Percentiles rank a stretch among this genome's conserved stretches.
phyloP scores from a whole-genome alignment of 2,113 vertebrate species.

The human region DNA sequence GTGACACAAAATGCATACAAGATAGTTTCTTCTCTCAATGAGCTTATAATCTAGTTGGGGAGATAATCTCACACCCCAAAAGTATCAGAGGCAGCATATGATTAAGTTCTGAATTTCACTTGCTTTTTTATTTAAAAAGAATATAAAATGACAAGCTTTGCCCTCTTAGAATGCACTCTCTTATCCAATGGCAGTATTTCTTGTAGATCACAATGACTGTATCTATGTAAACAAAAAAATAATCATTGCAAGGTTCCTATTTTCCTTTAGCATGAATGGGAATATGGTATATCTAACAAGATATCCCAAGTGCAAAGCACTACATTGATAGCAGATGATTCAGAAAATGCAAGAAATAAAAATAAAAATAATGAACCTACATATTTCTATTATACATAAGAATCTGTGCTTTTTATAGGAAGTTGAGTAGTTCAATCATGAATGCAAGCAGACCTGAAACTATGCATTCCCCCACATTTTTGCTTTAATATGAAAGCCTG shows the following conservation, averaged over 20 bases:
- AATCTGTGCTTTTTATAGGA: constrained; percentile 2
- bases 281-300: background rate
- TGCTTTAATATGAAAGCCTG: background rate
- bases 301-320: constrained; percentile 11
- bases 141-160: background rate
- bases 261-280: constrained; percentile 29
- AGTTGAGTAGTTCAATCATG: constrained; percentile 10
- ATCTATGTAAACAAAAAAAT: constrained; percentile 21
- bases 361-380: background rate
- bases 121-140: constrained; percentile 21
- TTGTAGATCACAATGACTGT: background rate
- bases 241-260: background rate
- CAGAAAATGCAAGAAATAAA: constrained; percentile 3
- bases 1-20: background rate
- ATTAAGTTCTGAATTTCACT: constrained; percentile 41
- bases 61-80: background rate
- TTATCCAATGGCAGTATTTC: constrained; percentile 29
- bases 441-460: constrained; percentile 6
- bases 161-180: background rate
- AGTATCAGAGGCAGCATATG: background rate
- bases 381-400: constrained; percentile 1
- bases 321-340: background rate
- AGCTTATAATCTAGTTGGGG: background rate
- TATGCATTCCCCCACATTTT: constrained; percentile 40
- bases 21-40: background rate